Percentiles rank a stretch among this genome's conserved stretches.
Conservation (phyloP, 2,113 vertebrate genomes). For the Cynocephalus volans region DNA sequence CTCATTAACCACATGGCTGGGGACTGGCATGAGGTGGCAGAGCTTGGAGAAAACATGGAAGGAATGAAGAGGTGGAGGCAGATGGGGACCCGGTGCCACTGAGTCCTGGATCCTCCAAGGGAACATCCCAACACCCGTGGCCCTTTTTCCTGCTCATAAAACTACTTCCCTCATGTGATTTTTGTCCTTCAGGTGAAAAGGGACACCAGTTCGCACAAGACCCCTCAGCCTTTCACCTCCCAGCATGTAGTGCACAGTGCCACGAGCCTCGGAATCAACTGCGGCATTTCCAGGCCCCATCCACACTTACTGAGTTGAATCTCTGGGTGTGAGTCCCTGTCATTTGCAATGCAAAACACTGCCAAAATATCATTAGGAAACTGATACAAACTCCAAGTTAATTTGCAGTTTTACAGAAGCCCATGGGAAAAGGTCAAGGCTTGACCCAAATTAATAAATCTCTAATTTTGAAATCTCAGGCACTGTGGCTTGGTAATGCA, state of each 20-base stretch:
- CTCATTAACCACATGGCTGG: constrained; percentile 73
- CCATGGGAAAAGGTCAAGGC: background rate
- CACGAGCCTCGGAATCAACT: background rate
- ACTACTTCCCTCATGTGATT: too few relatives aligned
- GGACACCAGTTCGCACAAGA: too few relatives aligned
- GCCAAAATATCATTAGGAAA: constrained; percentile 40
- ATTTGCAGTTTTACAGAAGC: constrained; percentile 53
- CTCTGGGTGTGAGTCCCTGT: background rate
- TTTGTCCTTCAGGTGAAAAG: background rate
- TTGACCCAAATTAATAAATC: constrained; percentile 60
- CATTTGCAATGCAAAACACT: background rate
- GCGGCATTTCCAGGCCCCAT: background rate
- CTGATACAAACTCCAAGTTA: background rate
- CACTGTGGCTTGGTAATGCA: background rate
- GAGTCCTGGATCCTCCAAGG: too few relatives aligned
- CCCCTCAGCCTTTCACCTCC: background rate
- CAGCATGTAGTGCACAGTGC: rapidly evolving
- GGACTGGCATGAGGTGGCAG: background rate
- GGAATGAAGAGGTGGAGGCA: background rate
- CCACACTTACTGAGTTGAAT: background rate
- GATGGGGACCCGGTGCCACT: background rate
- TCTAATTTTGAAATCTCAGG: constrained; percentile 54
- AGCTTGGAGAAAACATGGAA: background rate
- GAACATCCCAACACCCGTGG: rapidly evolving
- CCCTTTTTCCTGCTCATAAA: background rate